Evolutionary conservation across 1,140 invertebrate species (phyloP).

Genomic region (Marisa cornuarietis): DNA sequence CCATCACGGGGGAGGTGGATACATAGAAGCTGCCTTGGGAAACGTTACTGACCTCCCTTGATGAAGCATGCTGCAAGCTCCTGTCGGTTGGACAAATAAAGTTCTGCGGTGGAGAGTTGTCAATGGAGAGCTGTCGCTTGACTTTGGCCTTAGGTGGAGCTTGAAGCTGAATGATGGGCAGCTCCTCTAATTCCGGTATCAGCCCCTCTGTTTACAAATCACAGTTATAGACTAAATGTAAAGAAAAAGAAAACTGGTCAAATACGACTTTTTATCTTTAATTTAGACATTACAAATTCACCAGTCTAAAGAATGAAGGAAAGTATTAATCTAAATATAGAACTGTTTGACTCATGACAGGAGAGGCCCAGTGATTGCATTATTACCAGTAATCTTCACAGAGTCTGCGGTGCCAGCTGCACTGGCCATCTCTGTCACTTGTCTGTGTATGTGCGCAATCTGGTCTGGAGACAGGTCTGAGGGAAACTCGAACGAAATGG

Average conservation of each 20-base stretch:
- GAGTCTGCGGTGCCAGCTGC: not conserved
- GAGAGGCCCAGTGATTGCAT: not conserved
- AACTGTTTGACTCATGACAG: not conserved
- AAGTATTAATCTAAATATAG: too few species aligned
- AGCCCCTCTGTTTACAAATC: not conserved
- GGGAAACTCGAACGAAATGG: conserved; percentile 11
- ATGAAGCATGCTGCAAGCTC: not conserved
- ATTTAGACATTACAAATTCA: too few species aligned
- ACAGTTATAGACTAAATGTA: too few species aligned
- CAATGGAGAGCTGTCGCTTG: conserved; percentile 28
- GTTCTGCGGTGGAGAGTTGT: conserved; percentile 9
- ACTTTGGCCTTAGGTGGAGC: conserved; percentile 28
- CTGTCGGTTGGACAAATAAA: too few species aligned
- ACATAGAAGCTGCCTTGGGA: not conserved
- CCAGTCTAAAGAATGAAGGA: too few species aligned
- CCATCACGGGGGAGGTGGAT: not conserved
- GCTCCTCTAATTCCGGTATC: conserved; percentile 1
- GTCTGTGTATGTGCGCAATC: not conserved
- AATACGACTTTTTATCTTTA: too few species aligned
- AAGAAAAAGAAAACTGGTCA: too few species aligned
- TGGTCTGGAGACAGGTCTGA: not conserved
- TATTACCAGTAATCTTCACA: conserved; percentile 9
- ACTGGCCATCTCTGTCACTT: not conserved
- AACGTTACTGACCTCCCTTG: not conserved
- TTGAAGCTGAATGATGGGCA: conserved; percentile 26